A percentile compares a stretch with the other conserved stretches of the same genome.
Evolutionary conservation across 2,888 invertebrate genomes (phyloP).

Genomic region (Drosophila bunnanda): DNA sequence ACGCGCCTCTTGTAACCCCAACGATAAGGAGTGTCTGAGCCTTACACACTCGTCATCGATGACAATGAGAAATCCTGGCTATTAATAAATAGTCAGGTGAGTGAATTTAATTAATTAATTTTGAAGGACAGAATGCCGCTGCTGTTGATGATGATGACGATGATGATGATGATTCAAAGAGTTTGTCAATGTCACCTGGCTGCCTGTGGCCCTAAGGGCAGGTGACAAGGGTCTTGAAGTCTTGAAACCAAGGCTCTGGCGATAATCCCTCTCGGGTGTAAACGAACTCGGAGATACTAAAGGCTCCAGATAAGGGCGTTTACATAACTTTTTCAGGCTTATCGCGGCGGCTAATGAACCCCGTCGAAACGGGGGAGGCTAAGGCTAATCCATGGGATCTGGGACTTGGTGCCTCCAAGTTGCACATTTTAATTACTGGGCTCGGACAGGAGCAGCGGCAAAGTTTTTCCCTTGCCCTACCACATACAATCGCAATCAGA

Average conservation of each 20-base stretch:
- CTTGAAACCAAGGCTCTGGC: conserved; percentile 15
- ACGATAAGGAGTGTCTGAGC: conserved; percentile 29
- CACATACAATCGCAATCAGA: conserved; percentile 51
- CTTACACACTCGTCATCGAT: conserved; percentile 16
- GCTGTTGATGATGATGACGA: too few species aligned
- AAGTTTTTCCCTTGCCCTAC: conserved; percentile 16
- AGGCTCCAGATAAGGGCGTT: conserved; percentile 20
- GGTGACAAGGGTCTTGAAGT: not conserved
- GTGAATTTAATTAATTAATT: conserved; percentile 34
- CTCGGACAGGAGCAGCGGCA: conserved; percentile 24
- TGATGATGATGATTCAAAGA: conserved; percentile 14
- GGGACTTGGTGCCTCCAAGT: not conserved
- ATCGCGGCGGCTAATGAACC: conserved; percentile 50
- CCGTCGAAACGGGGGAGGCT: not conserved
- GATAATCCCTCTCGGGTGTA: conserved; percentile 28
- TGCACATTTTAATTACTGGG: conserved; percentile 52
- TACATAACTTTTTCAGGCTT: conserved; percentile 42
- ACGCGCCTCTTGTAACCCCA: conserved; percentile 31
- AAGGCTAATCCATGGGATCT: not conserved
- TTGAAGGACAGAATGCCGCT: not conserved
- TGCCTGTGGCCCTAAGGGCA: not conserved
- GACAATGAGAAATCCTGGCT: conserved; percentile 12
- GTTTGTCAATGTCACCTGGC: conserved; percentile 22
- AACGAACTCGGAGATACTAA: conserved; percentile 19
- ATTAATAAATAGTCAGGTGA: conserved; percentile 21